Evolutionary conservation across 1,140 invertebrate genomes (phyloP).

Genomic region (Drosophila arizonae): DNA sequence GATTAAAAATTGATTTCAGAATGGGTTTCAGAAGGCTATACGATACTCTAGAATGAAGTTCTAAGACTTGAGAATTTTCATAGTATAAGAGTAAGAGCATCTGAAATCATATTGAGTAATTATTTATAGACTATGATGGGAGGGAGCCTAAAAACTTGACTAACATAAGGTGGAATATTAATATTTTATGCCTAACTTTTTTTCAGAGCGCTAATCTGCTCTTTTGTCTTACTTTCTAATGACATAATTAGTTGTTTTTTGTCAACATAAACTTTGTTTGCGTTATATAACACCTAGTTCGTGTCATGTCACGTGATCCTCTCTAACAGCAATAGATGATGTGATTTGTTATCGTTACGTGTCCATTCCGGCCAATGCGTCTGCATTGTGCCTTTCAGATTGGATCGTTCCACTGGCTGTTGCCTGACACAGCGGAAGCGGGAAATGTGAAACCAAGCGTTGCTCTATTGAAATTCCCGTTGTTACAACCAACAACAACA

Average conservation of each 20-base stretch:
- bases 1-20: neutral
- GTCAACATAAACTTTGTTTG: neutral
- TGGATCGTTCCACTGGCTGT: conserved; percentile 20
- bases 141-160: no score
- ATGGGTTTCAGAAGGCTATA: no score
- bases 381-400: conserved; percentile 11
- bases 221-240: neutral
- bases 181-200: no score
- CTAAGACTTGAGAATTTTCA: no score
- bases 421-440: conserved; percentile 67
- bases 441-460: conserved; percentile 80
- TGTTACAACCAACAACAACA: conserved; percentile 14
- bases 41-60: no score
- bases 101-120: no score
- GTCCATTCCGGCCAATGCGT: conserved; percentile 3
- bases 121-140: no score
- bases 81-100: no score
- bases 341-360: conserved; percentile 21
- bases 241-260: no score
- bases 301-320: conserved; percentile 13
- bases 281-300: neutral
- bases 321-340: neutral
- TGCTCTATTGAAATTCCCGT: conserved; percentile 37
- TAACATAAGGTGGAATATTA: no score
- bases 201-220: neutral